phyloP scores from a whole-genome alignment of 2,888 invertebrate genomes.

The Phasia obesa region DNA sequence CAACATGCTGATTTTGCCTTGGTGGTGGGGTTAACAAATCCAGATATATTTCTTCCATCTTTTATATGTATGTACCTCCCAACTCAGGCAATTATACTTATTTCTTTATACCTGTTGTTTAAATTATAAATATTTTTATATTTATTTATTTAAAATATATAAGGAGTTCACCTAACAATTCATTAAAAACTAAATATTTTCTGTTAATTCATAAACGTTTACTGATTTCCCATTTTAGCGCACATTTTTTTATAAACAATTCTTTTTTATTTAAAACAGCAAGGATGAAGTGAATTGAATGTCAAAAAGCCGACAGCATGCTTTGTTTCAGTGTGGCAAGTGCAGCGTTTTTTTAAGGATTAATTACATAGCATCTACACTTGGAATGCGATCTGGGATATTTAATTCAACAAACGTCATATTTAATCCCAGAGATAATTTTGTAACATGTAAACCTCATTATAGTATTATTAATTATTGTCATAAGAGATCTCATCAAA shows the following conservation, averaged over 20 bases:
- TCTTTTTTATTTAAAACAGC: constrained; percentile 22
- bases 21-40: constrained; percentile 71
- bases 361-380: too few species aligned
- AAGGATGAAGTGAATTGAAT: neutral
- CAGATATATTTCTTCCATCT: constrained; percentile 68
- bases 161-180: neutral
- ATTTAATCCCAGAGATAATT: too few species aligned
- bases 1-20: neutral
- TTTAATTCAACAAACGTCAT: too few species aligned
- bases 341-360: neutral
- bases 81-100: neutral
- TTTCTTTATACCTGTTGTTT: neutral
- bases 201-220: constrained; percentile 52
- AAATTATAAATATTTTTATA: neutral
- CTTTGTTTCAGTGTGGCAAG: constrained; percentile 7
- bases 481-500: too few species aligned
- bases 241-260: constrained; percentile 54
- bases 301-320: constrained; percentile 68
- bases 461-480: too few species aligned
- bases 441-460: too few species aligned
- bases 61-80: neutral
- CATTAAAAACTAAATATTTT: neutral
- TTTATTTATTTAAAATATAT: neutral
- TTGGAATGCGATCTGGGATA: too few species aligned
- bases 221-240: constrained; percentile 29